Base-by-base conservation (phyloP, 2,113 vertebrate species). In the Proterorhinus semilunaris region DNA sequence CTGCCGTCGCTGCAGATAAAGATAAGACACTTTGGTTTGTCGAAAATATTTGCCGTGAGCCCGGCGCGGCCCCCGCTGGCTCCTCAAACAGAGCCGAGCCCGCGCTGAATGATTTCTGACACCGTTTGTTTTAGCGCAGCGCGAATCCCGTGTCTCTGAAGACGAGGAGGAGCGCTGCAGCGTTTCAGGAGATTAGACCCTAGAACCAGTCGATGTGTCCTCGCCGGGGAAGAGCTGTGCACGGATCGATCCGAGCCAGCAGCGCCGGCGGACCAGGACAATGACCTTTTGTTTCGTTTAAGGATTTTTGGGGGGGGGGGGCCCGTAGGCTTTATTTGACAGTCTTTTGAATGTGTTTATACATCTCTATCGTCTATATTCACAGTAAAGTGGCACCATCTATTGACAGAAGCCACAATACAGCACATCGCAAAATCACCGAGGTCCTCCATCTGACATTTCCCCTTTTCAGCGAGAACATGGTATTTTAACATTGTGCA, bases 141-240 rank as follows among this genome's bases (percentile, higher is more conserved):
- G 69, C 70, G 70, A 66, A 84, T 80, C 79, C 72, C 66, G 82
- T 75, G 84, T 81, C 83, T 83, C 88, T 81, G 76, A 83, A 86
- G 85, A 85, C 76, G 76, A 67, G 63, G 58, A 9, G 69, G 73
- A 85, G 80, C 79, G 70, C 55, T 61, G 46, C 78, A 73, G 67
- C 82, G 69, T 87, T 91, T 86, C 74, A 83, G 81, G 76, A 91
- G 91, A 92, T 93, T 91, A 93, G 87, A 90, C 82, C 83, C 83
- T 83, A 86, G 89, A 86, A 86, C 78, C 49, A 78, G 92, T 92
- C 89, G 52, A 93, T 93, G 64, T 69, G 0, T 85, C 85, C 89
- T 85, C 89, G 87, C 85, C 79, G 86, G 81, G 89, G 90, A 88
- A 80, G 90, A 79, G 88, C 92, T 94, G 89, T 90, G 88, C 83